Percentiles rank a stretch among this genome's conserved stretches.
These are phyloP conservation scores for Syrmaticus mikado DNA, from an alignment of 2,113 vertebrate species.

Conservation along the genomic window DNA sequence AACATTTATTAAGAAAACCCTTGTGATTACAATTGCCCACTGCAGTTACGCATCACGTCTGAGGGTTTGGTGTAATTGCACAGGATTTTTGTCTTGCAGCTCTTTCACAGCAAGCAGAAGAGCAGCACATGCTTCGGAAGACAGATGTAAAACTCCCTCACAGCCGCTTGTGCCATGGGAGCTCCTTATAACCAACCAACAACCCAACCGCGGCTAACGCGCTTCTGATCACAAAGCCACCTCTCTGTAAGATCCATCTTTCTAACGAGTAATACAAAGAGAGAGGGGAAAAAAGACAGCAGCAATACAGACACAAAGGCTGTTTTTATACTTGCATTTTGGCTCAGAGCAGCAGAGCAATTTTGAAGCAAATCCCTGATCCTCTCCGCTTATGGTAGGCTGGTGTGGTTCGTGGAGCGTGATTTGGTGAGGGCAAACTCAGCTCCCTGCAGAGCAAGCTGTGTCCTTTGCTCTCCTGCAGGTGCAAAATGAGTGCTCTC, in stretches of 20 bases:
- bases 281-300: background rate
- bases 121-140: background rate
- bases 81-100: background rate
- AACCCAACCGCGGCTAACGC: background rate
- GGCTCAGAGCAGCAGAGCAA: constrained; percentile 48
- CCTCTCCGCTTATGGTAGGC: background rate
- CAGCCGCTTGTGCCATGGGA: background rate
- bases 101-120: background rate
- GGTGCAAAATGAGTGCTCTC: constrained; percentile 42
- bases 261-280: background rate
- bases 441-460: background rate
- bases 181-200: background rate
- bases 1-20: background rate
- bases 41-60: background rate
- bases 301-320: background rate
- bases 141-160: background rate
- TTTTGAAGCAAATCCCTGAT: constrained; percentile 47
- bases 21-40: background rate
- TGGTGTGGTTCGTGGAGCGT: background rate
- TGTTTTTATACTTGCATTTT: background rate
- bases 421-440: background rate
- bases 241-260: background rate
- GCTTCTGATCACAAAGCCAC: background rate
- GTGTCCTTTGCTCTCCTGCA: constrained; percentile 19
- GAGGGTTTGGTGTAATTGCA: background rate